Percentiles rank a stretch among this genome's conserved stretches.
These are phyloP conservation scores for Aphrophora alni DNA, from an alignment of 2,888 invertebrate species.

Conservation along the genomic window DNA sequence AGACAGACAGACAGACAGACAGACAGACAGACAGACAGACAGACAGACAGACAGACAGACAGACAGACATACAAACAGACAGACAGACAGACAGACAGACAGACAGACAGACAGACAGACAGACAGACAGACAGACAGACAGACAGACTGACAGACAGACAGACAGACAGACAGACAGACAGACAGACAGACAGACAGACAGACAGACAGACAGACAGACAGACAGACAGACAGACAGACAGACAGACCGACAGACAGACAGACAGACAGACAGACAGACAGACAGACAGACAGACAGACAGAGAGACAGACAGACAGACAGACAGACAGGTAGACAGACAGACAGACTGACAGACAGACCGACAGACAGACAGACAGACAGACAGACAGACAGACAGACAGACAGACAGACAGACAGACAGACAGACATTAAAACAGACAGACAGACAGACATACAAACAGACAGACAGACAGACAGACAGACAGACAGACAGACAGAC, in stretches of 20 bases:
- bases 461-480: conserved; percentile 35
- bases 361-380: conserved; percentile 36
- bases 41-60: conserved; percentile 37
- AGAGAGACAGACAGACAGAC: conserved; percentile 38
- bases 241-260: too few relatives aligned
- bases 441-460: too few relatives aligned
- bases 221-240: conserved; percentile 40
- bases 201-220: conserved; percentile 34
- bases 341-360: conserved; percentile 40
- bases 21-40: conserved; percentile 37
- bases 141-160: conserved; percentile 40
- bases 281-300: conserved; percentile 35
- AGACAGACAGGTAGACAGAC: too few relatives aligned
- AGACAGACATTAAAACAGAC: too few relatives aligned
- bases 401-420: conserved; percentile 36
- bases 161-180: conserved; percentile 37
- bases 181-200: conserved; percentile 37
- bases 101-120: conserved; percentile 36
- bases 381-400: conserved; percentile 37
- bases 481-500: conserved; percentile 40
- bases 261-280: conserved; percentile 38
- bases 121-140: conserved; percentile 37
- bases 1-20: conserved; percentile 38
- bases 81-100: conserved; percentile 33
- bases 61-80: too few relatives aligned